phyloP scores from a whole-genome alignment of 2,113 vertebrate species.

The Tetraodon nigroviridis region DNA sequence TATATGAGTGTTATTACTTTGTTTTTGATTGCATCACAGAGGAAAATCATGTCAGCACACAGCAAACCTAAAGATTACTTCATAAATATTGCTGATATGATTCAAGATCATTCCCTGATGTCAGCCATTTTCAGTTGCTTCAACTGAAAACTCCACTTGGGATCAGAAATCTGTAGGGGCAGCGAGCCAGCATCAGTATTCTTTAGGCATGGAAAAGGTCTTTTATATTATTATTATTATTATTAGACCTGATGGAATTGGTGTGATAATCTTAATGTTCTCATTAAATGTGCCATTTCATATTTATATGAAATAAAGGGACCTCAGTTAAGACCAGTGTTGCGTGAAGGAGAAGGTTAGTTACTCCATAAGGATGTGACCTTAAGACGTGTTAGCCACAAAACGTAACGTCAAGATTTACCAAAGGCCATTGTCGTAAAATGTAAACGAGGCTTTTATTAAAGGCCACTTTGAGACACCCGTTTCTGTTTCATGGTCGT shows the following conservation, averaged over 20 bases:
- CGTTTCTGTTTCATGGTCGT: not conserved
- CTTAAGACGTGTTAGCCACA: conserved; percentile 10
- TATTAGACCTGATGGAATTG: conserved; percentile 13
- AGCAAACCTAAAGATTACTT: too few relatives aligned
- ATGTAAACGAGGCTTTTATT: conserved; percentile 12
- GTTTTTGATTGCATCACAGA: too few relatives aligned
- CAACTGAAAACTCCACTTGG: not conserved
- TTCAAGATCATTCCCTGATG: not conserved
- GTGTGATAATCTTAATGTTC: conserved; percentile 23
- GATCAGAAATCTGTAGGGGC: too few relatives aligned
- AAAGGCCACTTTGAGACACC: conserved; percentile 4
- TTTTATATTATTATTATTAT: not conserved
- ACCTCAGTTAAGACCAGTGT: conserved; percentile 20
- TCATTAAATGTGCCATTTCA: conserved; percentile 34
- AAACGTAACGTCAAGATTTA: not conserved
- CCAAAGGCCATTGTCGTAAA: conserved; percentile 6
- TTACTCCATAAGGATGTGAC: conserved; percentile 4
- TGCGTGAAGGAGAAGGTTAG: conserved; percentile 19
- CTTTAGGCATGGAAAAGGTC: too few relatives aligned
- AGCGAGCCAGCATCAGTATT: too few relatives aligned
- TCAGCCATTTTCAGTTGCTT: not conserved
- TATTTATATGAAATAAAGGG: conserved; percentile 21
- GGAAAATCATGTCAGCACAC: too few relatives aligned
- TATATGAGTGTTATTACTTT: too few relatives aligned
- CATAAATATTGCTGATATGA: not conserved